Conservation (phyloP, 37 sponge, comb jelly and placozoan species). For the Diacarnus erythraeanus region DNA sequence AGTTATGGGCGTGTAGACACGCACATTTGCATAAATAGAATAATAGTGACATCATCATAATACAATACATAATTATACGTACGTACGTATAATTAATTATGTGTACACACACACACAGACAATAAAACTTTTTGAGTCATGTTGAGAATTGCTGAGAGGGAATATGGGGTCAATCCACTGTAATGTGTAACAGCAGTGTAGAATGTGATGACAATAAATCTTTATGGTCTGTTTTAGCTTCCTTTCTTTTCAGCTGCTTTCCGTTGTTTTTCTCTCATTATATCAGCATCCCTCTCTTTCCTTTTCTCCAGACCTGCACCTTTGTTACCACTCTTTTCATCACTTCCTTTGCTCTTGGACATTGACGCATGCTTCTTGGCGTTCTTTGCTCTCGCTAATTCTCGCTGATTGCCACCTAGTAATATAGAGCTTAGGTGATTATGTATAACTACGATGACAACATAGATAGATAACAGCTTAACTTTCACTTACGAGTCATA, state of each 20-base stretch:
- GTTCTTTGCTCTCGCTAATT: conserved; percentile 83
- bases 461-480: neutral
- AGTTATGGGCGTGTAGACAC: too few species aligned
- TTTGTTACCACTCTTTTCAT: conserved; percentile 28
- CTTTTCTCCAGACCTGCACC: conserved; percentile 57
- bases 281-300: conserved; percentile 83
- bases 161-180: too few species aligned
- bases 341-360: conserved; percentile 25
- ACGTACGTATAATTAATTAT: too few species aligned
- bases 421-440: too few species aligned
- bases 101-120: too few species aligned
- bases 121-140: too few species aligned
- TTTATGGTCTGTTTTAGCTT: neutral
- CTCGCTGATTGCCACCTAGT: conserved; percentile 84
- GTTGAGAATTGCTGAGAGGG: too few species aligned
- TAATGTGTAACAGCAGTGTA: too few species aligned
- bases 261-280: conserved; percentile 87
- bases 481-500: conserved; percentile 10
- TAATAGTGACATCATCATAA: too few species aligned
- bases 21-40: too few species aligned
- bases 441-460: neutral
- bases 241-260: conserved; percentile 47
- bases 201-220: too few species aligned
- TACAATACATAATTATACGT: too few species aligned
- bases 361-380: conserved; percentile 81